phyloP scores from a whole-genome alignment of 2,113 vertebrate genomes.

The Pteruthius melanotis region DNA sequence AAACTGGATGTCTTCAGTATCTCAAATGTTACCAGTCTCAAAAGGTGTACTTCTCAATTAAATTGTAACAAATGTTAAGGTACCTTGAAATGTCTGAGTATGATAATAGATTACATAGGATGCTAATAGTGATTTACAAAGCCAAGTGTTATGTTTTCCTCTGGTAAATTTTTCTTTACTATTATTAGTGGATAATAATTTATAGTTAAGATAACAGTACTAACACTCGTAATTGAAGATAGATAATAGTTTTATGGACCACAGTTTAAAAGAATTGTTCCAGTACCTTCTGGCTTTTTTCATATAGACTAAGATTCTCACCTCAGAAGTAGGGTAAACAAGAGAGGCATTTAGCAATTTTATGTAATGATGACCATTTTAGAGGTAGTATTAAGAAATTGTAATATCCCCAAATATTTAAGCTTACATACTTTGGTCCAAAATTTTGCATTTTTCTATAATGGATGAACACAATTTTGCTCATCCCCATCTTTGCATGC shows the following conservation, averaged over 20 bases:
- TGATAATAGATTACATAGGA: not conserved
- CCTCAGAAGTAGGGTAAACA: not conserved
- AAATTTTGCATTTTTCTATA: not conserved
- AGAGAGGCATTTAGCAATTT: not conserved
- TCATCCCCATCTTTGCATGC: not conserved
- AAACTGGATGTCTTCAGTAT: not conserved
- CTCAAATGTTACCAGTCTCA: not conserved
- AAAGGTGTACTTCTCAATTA: not conserved
- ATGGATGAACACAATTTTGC: not conserved
- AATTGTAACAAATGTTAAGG: not conserved
- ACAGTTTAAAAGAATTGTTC: not conserved
- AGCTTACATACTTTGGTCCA: not conserved
- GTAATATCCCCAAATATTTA: not conserved
- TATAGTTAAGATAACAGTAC: not conserved
- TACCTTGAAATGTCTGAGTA: not conserved
- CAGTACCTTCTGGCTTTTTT: not conserved
- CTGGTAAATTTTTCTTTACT: not conserved
- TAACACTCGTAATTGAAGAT: not conserved
- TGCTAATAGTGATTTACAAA: not conserved
- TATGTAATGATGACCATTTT: not conserved
- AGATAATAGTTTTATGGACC: not conserved
- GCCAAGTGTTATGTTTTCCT: not conserved
- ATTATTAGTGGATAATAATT: not conserved
- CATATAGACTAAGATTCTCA: not conserved
- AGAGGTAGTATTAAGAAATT: not conserved